Evolutionary conservation across 2,797 vertebrate genomes (phyloP), one percentile per base, ranked within the genome.

Genomic region (Cheirogaleus major): DNA sequence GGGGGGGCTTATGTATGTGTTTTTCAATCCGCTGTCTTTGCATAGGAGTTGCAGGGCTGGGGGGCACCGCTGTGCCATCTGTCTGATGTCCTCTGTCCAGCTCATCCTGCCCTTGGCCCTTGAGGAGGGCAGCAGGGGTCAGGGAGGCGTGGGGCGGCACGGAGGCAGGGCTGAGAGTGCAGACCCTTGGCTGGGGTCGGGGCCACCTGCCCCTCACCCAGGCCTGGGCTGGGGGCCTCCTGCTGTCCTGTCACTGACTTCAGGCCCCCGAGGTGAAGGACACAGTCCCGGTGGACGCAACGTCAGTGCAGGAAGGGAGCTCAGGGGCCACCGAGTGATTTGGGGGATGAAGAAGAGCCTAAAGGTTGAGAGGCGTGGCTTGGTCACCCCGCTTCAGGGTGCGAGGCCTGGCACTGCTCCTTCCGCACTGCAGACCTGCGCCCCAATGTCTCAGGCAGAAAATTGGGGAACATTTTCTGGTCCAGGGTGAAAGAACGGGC

Each of bases 51-150:
- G 22, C 70, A 22, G n/a, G 11, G 73, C 45, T 5, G 6, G 70
- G n/a, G 50, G 3, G 11, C 52, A 43, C 0, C 1, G 32, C 48
- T 7, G 10, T 13, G 27, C 50, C 52, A 0, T 73, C n/a, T 80
- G 52, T 45, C 55, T 2, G 17, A 7, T 70, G 35, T 30, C 65
- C 72, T 75, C 35, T 70, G 65, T 55, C 89, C 67, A 8, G 9
- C 61, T 45, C 67, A 15, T 22, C 65, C 45, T 48, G 30, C 61
- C 43, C 65, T 52, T 63, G 48, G 20, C 38, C 73, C 10, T 25
- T 11, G 27, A 8, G 48, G 90, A 48, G 27, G 65, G 43, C 35
- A 2, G 25, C 59, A 67, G 45, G 18, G 45, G 11, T 69, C 35
- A 11, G 57, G 18, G 32, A 45, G 6, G 1, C 5, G 15, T 32